A percentile compares a stretch with the other conserved stretches of the same genome.
phyloP scores from a whole-genome alignment of 1,140 invertebrate genomes.

The Alviniconcha marisindica region DNA sequence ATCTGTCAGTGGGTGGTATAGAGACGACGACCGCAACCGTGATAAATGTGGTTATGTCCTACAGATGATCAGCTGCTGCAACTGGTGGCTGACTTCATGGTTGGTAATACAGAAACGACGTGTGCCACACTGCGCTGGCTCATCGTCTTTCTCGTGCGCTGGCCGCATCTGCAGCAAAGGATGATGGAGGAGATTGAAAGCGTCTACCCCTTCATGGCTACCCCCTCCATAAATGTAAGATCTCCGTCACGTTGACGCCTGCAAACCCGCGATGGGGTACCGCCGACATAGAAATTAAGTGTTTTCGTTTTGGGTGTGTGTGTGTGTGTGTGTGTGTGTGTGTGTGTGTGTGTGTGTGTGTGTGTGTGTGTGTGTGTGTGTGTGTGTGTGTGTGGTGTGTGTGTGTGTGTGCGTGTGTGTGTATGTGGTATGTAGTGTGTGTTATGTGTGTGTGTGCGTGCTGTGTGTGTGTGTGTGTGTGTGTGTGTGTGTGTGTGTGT shows the following conservation, averaged over 20 bases:
- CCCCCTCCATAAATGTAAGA: conserved; percentile 32
- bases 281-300: neutral
- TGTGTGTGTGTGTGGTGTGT: neutral
- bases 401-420: neutral
- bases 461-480: too few species aligned
- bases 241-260: too few species aligned
- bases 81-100: conserved; percentile 84
- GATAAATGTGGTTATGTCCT: too few species aligned
- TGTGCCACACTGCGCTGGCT: conserved; percentile 82
- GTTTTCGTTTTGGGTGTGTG: neutral
- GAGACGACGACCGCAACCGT: too few species aligned
- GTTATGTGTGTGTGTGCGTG: too few species aligned
- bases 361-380: neutral
- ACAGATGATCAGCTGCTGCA: conserved; percentile 56
- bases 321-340: neutral
- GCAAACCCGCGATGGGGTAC: too few species aligned
- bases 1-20: too few species aligned
- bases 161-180: conserved; percentile 84
- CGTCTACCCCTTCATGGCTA: neutral
- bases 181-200: conserved; percentile 91
- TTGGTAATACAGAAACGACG: conserved; percentile 93
- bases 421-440: too few species aligned
- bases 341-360: neutral
- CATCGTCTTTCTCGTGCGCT: conserved; percentile 84
- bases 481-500: too few species aligned